Conservation (phyloP, 2,113 vertebrate genomes). For the Cavia porcellus region DNA sequence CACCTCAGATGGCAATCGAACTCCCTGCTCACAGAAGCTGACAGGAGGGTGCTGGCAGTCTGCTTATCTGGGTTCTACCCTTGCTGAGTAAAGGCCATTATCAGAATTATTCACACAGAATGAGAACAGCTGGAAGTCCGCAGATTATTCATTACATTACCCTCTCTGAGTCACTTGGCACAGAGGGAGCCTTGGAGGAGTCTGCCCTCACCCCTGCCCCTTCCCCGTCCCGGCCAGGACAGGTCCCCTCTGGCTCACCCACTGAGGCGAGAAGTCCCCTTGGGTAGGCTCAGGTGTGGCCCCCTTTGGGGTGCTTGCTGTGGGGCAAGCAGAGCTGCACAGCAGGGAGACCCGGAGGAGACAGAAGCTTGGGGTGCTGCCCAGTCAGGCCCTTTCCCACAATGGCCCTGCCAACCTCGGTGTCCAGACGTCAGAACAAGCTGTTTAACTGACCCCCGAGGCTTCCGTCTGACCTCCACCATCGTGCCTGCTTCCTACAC, state of each 20-base stretch:
- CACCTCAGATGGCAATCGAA: slow-evolving; percentile 38
- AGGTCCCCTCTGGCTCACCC: neutral
- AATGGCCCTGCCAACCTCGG: neutral
- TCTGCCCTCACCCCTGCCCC: neutral
- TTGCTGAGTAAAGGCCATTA: slow-evolving; percentile 79
- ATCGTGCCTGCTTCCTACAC: neutral
- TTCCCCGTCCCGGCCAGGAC: neutral
- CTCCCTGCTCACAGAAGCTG: neutral
- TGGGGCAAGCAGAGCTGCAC: neutral
- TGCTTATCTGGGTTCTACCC: slow-evolving; percentile 81
- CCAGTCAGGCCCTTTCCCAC: neutral
- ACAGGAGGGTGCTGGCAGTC: slow-evolving; percentile 63
- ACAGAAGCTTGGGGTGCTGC: neutral
- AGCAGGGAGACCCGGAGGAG: too few relatives aligned
- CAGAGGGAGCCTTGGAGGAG: slow-evolving; percentile 19
- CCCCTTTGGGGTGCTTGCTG: neutral
- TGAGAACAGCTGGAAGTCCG: slow-evolving; percentile 69
- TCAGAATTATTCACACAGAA: slow-evolving; percentile 79
- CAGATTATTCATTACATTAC: slow-evolving; percentile 72
- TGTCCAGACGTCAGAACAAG: neutral
- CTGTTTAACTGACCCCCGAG: neutral
- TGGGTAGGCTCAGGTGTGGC: neutral
- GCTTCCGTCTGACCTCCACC: neutral
- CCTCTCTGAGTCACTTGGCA: slow-evolving; percentile 67
- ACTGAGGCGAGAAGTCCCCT: neutral